Conservation (phyloP, 2,113 vertebrate genomes). For the Motacilla alba region DNA sequence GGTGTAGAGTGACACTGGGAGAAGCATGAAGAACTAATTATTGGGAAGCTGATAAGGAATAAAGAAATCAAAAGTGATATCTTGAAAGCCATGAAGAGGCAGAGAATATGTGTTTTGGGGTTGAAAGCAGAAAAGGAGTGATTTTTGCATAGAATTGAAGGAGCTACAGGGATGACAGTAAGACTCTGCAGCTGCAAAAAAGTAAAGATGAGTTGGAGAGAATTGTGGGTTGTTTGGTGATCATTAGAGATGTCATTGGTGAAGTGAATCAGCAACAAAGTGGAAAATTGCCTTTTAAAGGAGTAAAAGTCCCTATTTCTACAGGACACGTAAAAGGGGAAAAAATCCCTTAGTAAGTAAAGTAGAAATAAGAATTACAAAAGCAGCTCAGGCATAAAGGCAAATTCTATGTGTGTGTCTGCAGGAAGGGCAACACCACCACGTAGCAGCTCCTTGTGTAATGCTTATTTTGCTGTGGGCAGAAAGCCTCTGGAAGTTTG, state of each 20-base stretch:
- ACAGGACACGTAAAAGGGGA: neutral
- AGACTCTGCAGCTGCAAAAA: neutral
- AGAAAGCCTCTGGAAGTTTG: neutral
- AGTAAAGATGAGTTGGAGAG: neutral
- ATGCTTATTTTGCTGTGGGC: neutral
- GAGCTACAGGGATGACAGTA: neutral
- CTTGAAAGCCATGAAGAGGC: neutral
- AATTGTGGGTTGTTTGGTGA: neutral
- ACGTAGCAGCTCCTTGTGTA: fast-evolving
- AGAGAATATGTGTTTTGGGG: neutral
- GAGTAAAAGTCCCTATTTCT: neutral
- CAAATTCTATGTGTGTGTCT: neutral
- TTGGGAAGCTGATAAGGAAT: neutral
- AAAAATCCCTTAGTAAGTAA: neutral
- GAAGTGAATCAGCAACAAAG: neutral
- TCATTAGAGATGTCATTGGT: neutral
- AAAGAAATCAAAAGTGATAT: neutral
- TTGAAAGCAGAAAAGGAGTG: neutral
- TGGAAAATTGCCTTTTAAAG: neutral
- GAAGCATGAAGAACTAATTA: neutral
- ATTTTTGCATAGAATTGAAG: neutral
- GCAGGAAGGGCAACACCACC: neutral
- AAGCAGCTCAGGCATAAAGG: neutral
- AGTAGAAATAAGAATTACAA: neutral
- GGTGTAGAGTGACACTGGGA: neutral